A percentile compares a stretch with the other conserved stretches of the same genome.
These are phyloP conservation scores for Glaucidium brasilianum DNA, from an alignment of 2,113 vertebrate species.

Conservation along the genomic window DNA sequence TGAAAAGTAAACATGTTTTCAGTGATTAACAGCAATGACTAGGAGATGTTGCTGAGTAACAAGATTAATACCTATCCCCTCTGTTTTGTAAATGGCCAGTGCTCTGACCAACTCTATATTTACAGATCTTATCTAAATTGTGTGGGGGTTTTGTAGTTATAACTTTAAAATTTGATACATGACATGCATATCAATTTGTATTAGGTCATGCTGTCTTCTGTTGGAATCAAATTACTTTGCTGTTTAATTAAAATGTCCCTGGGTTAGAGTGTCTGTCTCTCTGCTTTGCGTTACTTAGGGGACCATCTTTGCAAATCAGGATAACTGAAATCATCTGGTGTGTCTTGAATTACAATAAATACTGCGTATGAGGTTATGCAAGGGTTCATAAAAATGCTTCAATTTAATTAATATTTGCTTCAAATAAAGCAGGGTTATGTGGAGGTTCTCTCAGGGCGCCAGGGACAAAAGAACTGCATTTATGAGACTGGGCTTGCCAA, in stretches of 20 bases:
- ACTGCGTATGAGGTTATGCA: neutral
- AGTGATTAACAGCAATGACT: neutral
- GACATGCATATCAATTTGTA: neutral
- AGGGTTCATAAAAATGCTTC: neutral
- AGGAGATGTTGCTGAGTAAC: neutral
- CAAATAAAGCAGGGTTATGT: neutral
- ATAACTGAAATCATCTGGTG: neutral
- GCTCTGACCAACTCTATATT: neutral
- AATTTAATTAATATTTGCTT: neutral
- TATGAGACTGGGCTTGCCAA: neutral
- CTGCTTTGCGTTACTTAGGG: neutral
- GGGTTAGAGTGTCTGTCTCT: neutral
- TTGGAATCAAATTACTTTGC: neutral
- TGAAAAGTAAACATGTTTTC: constrained; percentile 15
- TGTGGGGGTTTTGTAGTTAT: neutral
- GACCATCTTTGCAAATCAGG: neutral
- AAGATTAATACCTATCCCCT: neutral
- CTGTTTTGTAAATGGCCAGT: neutral
- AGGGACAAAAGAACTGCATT: neutral
- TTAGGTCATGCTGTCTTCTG: neutral
- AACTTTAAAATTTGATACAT: neutral
- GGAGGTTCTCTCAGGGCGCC: neutral
- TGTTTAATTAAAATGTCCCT: constrained; percentile 9
- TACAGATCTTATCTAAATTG: neutral
- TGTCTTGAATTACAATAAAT: neutral